Base-by-base conservation (phyloP, 1,140 invertebrate genomes). In the Plutomurus gul region DNA sequence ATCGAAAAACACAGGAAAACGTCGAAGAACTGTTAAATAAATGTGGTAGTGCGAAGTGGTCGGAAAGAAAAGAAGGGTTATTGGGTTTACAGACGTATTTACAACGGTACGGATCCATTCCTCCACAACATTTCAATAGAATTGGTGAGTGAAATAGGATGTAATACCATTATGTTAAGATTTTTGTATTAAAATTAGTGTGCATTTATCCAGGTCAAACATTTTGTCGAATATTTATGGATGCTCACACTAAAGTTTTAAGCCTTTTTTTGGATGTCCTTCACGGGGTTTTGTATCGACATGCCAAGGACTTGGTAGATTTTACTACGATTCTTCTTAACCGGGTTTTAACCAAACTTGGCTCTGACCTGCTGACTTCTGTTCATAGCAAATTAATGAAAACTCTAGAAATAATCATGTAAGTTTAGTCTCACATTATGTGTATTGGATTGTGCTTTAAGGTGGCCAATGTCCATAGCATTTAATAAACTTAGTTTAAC, bases 221-320 rank as follows among this genome's bases (percentile, higher is more conserved):
- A 37, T 84, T 84, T 79, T 84, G 83, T 74, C 76, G 83, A 36
- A 84, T 84, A 27, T 84, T 84, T 78, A 84, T 84, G 83, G 83
- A 84, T 73, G 83, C 83, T 13, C 83, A 84, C 43, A 84, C 83
- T 7, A 84, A 84, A 72, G 83, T 84, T 7, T 49, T 84, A 47
- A 84, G 83, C 47, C 43, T 84, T 4, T 84, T 84, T 71, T 65
- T 84, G 39, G 83, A 84, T 71, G 83, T 84, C 8, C 77, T 84
- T 18, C 81, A 84, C 70, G 83, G 79, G 4, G 83, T 84, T 3
- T 56, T 84, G n/a, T 71, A 79, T 46, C 46, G 83, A 20, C 83
- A 84, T 49, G 83, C 83, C 13, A 81, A 75, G 56, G 83, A 84
- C 49, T 65, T 84, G 22, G 75, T 84, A 13, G 83, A 84, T 75